A percentile compares a stretch with the other conserved stretches of the same genome.
Conservation (phyloP, 2,888 invertebrate genomes). For the Neuroscelio doddi region DNA sequence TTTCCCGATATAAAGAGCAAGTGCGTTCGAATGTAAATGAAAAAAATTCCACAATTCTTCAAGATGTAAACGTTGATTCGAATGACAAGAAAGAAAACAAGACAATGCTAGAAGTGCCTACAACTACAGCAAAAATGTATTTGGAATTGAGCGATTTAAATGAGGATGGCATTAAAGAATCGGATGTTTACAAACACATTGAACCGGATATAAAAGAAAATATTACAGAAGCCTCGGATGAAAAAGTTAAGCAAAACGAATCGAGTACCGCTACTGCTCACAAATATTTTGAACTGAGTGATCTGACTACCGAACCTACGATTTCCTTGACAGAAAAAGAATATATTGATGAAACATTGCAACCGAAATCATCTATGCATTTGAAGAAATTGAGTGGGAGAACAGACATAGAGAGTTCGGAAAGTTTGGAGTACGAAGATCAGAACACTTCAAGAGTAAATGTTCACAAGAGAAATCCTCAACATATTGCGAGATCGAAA, state of each 20-base stretch:
- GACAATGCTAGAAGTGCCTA: not conserved
- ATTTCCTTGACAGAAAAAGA: not conserved
- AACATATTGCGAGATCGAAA: constrained; percentile 13
- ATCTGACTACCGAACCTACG: not conserved
- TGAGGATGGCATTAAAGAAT: not conserved
- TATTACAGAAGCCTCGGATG: not conserved
- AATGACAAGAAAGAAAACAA: not conserved
- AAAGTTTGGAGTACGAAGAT: constrained; percentile 13
- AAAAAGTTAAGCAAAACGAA: not conserved
- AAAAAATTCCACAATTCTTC: not conserved
- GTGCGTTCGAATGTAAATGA: too few species aligned
- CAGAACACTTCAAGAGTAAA: not conserved
- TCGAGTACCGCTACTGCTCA: not conserved
- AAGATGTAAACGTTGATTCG: not conserved
- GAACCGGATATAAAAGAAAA: not conserved
- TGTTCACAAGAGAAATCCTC: constrained; percentile 31
- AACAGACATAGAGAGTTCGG: constrained; percentile 4
- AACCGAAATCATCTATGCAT: constrained; percentile 29
- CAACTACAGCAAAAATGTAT: not conserved
- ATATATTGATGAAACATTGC: constrained; percentile 23
- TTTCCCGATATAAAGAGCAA: too few species aligned
- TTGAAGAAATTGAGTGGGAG: constrained; percentile 26
- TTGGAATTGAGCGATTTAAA: not conserved
- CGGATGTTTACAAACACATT: too few species aligned
- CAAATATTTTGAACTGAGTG: constrained; percentile 1